phyloP scores from a whole-genome alignment of 2,888 invertebrate species.

The Operophtera brumata region DNA sequence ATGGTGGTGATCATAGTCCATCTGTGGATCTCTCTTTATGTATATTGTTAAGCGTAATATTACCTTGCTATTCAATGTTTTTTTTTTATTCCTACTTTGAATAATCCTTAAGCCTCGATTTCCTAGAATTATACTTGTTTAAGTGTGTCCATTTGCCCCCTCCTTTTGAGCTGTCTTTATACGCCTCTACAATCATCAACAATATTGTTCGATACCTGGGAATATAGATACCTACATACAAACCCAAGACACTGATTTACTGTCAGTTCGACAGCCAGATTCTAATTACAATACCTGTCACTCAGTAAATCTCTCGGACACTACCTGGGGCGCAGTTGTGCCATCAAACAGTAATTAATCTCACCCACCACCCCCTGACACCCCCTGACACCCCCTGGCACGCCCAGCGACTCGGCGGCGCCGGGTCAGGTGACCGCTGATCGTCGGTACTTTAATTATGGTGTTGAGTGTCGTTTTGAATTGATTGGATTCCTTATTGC shows the following conservation, averaged over 20 bases:
- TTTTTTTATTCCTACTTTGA: too few relatives aligned
- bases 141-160: too few relatives aligned
- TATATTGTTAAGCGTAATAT: too few relatives aligned
- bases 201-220: neutral
- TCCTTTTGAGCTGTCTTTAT: too few relatives aligned
- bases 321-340: conserved; percentile 57
- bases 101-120: too few relatives aligned
- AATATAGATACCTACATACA: neutral
- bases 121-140: too few relatives aligned
- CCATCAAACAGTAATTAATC: conserved; percentile 76
- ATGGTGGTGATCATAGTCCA: too few relatives aligned
- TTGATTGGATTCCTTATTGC: conserved; percentile 22
- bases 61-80: too few relatives aligned
- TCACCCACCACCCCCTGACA: conserved; percentile 33
- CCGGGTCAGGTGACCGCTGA: conserved; percentile 61
- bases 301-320: conserved; percentile 34
- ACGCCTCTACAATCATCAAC: neutral
- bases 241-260: conserved; percentile 17
- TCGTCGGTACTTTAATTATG: conserved; percentile 27
- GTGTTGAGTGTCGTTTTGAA: conserved; percentile 24
- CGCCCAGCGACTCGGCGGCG: conserved; percentile 52
- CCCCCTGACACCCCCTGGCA: conserved; percentile 24
- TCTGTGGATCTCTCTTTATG: too few relatives aligned
- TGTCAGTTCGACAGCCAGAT: conserved; percentile 30
- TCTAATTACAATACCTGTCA: conserved; percentile 49